Base-by-base conservation (phyloP, 2,797 vertebrate genomes). In the Pitangus sulphuratus region DNA sequence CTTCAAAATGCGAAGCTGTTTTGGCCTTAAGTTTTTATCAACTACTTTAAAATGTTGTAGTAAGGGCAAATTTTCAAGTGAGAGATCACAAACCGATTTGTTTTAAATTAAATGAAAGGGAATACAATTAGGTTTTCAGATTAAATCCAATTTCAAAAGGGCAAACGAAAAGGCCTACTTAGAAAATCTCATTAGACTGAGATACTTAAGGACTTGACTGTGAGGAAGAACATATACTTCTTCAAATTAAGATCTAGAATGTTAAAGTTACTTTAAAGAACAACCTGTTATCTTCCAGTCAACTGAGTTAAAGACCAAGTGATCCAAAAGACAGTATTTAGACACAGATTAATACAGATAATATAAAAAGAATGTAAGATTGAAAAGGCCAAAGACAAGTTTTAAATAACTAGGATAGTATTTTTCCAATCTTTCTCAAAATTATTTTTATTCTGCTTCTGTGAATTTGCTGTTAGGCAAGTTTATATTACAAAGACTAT, bases 71-170 rank as follows among this genome's bases (percentile, higher is more conserved):
- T 69, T 79, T 75, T 88, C 45, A 87, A 77, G 28, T 65, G 16
- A 69, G 19, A 76, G 39, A 58, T 74, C 19, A 76, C 48, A 87
- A 87, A 85, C 5, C 0, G 1, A 69, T 62, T 58, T 54, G 5
- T 13, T 62, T 85, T 57, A 72, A 93, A 93, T 68, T 11, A 47
- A 85, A 80, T 50, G 7, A 75, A 75, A 85, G 25, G 30, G 93
- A 93, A 92, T 18, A 56, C 10, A 77, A 84, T 44, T 62, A 65
- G 2, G 5, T 42, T 83, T 84, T 60, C 21, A 18, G 51, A 77
- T 33, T n/a, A 76, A 69, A 87, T 64, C 87, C 51, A 3, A 85
- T 94, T 91, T 82, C 14, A 45, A 91, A 91, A 84, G 31, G 22
- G 31, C 26, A 84, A 83, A 84, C 2, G 1, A 91, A 88, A 93